These are phyloP conservation scores for Aythya baeri DNA, from an alignment of 2,113 vertebrate species.

Conservation along the genomic window DNA sequence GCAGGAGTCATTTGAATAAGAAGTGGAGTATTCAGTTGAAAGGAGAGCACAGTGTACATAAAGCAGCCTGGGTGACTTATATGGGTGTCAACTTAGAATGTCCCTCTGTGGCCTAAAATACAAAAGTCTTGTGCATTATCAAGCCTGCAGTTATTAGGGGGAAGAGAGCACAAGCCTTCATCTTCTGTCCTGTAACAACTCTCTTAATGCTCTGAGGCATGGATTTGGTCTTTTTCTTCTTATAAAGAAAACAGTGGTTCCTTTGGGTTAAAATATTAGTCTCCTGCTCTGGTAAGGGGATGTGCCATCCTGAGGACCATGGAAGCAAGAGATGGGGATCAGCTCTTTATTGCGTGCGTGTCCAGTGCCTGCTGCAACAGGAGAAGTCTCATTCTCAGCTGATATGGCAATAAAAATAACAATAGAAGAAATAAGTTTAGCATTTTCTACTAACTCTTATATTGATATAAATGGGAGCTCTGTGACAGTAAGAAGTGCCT, in stretches of 20 bases:
- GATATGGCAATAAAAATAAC: background rate
- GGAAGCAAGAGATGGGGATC: background rate
- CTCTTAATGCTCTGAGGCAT: fast-evolving
- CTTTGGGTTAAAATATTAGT: background rate
- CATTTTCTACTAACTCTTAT: background rate
- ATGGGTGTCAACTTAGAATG: background rate
- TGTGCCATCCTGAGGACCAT: background rate
- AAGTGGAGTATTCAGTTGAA: background rate
- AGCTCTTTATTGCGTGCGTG: background rate
- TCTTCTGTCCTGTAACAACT: background rate
- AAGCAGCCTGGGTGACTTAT: background rate
- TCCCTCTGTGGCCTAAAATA: background rate
- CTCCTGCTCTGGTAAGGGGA: fast-evolving
- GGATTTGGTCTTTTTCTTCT: no score
- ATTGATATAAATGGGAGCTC: background rate
- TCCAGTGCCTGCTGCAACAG: background rate
- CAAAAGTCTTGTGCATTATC: fast-evolving
- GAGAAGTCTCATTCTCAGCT: background rate
- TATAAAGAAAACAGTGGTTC: fast-evolving
- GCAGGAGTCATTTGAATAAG: background rate
- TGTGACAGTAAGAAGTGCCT: background rate
- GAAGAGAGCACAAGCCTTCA: background rate
- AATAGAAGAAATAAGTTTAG: background rate
- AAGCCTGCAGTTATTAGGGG: background rate
- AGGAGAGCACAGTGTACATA: background rate